These are phyloP conservation scores for Myiozetetes cayanensis DNA, from an alignment of 2,113 vertebrate genomes.

Conservation along the genomic window DNA sequence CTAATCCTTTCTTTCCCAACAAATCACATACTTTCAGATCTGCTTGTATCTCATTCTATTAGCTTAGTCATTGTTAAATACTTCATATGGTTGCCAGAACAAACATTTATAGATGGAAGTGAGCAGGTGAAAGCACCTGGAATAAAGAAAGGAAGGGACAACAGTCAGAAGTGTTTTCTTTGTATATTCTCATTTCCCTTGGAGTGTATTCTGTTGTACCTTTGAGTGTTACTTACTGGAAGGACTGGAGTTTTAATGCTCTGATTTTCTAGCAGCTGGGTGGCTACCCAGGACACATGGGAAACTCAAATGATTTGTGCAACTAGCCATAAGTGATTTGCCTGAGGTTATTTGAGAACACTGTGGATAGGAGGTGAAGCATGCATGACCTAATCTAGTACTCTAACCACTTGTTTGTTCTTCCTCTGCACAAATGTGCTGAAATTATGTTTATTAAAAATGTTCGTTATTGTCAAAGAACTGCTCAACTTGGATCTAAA, in stretches of 20 bases:
- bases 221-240: background rate
- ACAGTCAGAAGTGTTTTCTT: background rate
- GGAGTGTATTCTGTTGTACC: background rate
- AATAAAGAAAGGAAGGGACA: background rate
- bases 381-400: background rate
- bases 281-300: background rate
- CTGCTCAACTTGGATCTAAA: background rate
- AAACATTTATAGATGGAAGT: background rate
- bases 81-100: background rate
- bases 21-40: background rate
- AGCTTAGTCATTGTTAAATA: background rate
- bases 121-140: background rate
- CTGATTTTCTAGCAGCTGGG: background rate
- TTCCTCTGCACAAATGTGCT: background rate
- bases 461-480: background rate
- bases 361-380: background rate
- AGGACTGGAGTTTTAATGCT: background rate
- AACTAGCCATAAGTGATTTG: background rate
- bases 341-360: background rate
- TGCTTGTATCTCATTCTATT: background rate
- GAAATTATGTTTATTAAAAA: slow-evolving; percentile 2
- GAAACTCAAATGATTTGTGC: background rate
- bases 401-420: background rate
- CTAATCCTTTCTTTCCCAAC: background rate
- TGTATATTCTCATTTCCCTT: background rate